A percentile compares a stretch with the other conserved stretches of the same genome.
These are phyloP conservation scores for Anolis apletophallus DNA, from an alignment of 2,797 vertebrate genomes.

Conservation along the genomic window DNA sequence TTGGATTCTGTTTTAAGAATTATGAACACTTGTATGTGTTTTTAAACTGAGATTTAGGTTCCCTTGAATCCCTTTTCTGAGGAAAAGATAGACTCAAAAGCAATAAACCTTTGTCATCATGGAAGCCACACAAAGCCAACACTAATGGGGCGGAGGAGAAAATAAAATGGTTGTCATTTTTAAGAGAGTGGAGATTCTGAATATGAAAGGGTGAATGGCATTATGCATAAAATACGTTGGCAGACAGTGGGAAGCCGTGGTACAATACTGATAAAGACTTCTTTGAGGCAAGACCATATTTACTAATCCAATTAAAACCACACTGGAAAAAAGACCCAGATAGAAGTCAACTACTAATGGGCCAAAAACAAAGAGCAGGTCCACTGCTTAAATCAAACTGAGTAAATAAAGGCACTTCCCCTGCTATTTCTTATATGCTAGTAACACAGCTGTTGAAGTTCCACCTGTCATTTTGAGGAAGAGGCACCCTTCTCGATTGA, in stretches of 20 bases:
- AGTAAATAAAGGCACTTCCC: conserved; percentile 58
- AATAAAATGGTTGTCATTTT: conserved; percentile 44
- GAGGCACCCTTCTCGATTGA: conserved; percentile 22
- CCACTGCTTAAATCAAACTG: conserved; percentile 47
- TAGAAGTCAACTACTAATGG: conserved; percentile 74
- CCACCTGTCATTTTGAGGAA: conserved; percentile 58
- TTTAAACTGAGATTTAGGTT: no score
- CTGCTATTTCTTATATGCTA: conserved; percentile 35
- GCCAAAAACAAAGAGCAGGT: conserved; percentile 72
- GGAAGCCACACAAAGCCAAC: background rate
- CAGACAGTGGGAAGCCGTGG: background rate
- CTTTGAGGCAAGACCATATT: conserved; percentile 74
- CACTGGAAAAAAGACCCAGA: conserved; percentile 59
- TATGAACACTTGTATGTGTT: no score
- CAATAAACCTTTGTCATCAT: no score
- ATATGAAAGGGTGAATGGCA: conserved; percentile 72
- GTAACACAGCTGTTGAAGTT: conserved; percentile 48
- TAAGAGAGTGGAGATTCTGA: conserved; percentile 65
- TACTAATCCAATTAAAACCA: conserved; percentile 78
- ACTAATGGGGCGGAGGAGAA: background rate
- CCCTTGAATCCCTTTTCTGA: no score
- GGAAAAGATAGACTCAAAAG: no score
- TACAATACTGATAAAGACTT: conserved; percentile 70
- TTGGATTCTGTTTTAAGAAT: no score
- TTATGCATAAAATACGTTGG: conserved; percentile 62